Conservation (phyloP, 2,888 invertebrate species). For the Fissipunctia ypsillon region DNA sequence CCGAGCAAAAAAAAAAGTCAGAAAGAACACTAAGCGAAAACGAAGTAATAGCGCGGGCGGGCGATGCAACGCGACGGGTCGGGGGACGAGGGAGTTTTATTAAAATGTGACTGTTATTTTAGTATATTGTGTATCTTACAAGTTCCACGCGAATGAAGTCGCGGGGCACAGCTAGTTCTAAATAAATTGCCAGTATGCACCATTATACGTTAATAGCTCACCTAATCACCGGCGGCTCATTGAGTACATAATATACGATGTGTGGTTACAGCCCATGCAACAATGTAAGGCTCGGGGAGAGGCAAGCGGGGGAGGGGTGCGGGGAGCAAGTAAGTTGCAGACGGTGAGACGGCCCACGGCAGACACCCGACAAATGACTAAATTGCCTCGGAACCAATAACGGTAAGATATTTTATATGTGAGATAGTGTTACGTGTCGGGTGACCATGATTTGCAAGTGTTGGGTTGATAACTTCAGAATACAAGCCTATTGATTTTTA, state of each 20-base stretch:
- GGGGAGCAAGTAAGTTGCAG: slow-evolving; percentile 57
- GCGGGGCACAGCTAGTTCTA: no score
- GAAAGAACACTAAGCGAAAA: no score
- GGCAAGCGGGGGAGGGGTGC: slow-evolving; percentile 51
- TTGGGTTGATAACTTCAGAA: background rate
- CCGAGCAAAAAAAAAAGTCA: no score
- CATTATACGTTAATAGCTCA: slow-evolving; percentile 57
- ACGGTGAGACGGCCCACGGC: slow-evolving; percentile 68
- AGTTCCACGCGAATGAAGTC: no score
- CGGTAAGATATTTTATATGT: slow-evolving; percentile 74
- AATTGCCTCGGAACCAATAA: slow-evolving; percentile 81
- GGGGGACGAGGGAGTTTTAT: no score
- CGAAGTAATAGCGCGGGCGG: no score
- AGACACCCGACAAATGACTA: slow-evolving; percentile 84
- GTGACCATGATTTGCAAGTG: slow-evolving; percentile 53
- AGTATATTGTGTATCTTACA: no score
- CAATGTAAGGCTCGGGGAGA: slow-evolving; percentile 58
- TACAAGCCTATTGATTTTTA: background rate
- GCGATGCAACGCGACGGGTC: no score
- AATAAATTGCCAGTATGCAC: slow-evolving; percentile 54
- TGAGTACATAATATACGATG: slow-evolving; percentile 80
- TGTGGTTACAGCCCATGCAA: slow-evolving; percentile 60
- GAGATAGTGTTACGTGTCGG: slow-evolving; percentile 66
- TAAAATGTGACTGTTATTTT: no score
- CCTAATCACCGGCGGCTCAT: slow-evolving; percentile 69